A percentile compares a stretch with the other conserved stretches of the same genome.
Conservation (phyloP, 2,888 invertebrate genomes). For the Fabriciana adippe region DNA sequence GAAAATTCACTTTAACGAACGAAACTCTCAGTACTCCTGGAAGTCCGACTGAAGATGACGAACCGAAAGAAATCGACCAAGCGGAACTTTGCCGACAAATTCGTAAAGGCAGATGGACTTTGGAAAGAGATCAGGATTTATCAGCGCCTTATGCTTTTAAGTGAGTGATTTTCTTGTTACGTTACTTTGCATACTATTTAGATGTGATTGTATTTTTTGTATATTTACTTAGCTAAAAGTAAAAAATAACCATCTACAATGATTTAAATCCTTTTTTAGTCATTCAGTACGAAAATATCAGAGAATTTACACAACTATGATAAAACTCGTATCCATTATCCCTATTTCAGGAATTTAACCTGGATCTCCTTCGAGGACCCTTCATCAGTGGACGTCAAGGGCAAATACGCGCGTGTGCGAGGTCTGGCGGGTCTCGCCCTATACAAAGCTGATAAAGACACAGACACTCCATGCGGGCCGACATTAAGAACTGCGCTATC, state of each 20-base stretch:
- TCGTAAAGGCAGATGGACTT: slow-evolving; percentile 85
- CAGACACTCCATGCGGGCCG: slow-evolving; percentile 76
- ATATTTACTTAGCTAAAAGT: too few species aligned
- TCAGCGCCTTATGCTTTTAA: slow-evolving; percentile 89
- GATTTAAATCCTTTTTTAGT: neutral
- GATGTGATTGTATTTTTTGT: too few species aligned
- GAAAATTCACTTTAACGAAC: slow-evolving; percentile 85
- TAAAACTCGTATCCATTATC: neutral
- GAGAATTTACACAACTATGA: too few species aligned
- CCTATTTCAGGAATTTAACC: slow-evolving; percentile 78
- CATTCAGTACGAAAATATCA: neutral
- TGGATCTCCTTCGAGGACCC: slow-evolving; percentile 91
- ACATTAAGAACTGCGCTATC: slow-evolving; percentile 73
- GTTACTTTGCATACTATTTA: neutral
- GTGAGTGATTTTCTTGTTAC: slow-evolving; percentile 56
- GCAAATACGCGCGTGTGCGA: slow-evolving; percentile 87
- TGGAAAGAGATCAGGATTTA: slow-evolving; percentile 89
- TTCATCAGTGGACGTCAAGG: slow-evolving; percentile 88
- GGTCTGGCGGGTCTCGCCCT: slow-evolving; percentile 87
- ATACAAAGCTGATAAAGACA: slow-evolving; percentile 82
- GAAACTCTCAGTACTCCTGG: slow-evolving; percentile 86
- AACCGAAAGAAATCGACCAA: slow-evolving; percentile 81
- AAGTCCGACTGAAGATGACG: slow-evolving; percentile 82
- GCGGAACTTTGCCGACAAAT: slow-evolving; percentile 83
- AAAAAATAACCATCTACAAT: too few species aligned